Conservation (phyloP, 2,888 invertebrate genomes). For the Campopleginae sp. region DNA sequence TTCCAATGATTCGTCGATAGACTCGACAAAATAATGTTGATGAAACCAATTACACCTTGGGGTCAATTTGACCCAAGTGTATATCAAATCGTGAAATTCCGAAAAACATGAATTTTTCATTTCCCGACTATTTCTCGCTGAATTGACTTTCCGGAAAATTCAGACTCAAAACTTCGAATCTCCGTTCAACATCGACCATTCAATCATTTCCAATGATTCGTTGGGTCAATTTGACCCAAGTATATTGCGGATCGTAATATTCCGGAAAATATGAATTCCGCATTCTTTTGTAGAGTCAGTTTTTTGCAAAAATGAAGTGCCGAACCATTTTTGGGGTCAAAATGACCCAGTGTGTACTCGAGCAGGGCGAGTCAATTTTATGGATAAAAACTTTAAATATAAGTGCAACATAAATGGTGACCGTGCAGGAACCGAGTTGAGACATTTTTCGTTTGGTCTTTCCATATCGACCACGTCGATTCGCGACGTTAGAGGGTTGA, state of each 20-base stretch:
- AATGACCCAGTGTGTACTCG: too few species aligned
- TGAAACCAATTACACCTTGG: background rate
- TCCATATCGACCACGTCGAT: conserved; percentile 1
- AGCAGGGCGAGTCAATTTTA: background rate
- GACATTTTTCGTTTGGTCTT: background rate
- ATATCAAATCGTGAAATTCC: too few species aligned
- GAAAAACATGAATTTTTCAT: too few species aligned
- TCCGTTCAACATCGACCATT: background rate
- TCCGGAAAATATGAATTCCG: too few species aligned
- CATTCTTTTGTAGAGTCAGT: too few species aligned
- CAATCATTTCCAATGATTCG: background rate
- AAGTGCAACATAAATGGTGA: background rate
- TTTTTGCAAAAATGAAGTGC: too few species aligned
- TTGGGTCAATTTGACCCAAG: too few species aligned
- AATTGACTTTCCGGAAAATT: background rate
- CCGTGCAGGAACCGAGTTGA: background rate
- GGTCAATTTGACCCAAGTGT: too few species aligned
- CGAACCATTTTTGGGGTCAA: too few species aligned
- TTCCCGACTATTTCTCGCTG: background rate
- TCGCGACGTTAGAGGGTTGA: background rate
- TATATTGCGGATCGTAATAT: too few species aligned
- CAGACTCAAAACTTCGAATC: background rate
- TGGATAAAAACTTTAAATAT: background rate
- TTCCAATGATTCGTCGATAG: background rate
- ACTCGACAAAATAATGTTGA: background rate